These are phyloP conservation scores for Trematomus bernacchii DNA, from an alignment of 2,797 vertebrate genomes.

Conservation along the genomic window DNA sequence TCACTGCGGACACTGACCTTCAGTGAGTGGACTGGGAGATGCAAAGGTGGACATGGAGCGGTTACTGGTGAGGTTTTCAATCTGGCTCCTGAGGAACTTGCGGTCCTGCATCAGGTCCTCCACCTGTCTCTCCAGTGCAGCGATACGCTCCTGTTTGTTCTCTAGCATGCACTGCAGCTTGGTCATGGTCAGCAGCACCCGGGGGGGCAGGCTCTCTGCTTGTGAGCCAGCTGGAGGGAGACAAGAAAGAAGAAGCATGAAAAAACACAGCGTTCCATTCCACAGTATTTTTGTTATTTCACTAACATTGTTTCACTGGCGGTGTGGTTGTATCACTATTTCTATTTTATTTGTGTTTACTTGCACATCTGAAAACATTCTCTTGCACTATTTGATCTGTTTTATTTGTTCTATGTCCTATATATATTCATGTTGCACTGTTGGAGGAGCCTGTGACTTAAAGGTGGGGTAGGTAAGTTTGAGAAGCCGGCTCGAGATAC, in stretches of 20 bases:
- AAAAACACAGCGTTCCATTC: background rate
- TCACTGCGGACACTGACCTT: constrained; percentile 61
- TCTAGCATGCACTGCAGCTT: constrained; percentile 85
- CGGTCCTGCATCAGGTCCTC: constrained; percentile 85
- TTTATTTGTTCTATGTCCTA: too few species aligned
- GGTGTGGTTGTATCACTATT: background rate
- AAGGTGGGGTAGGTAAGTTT: too few species aligned
- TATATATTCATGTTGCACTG: too few species aligned
- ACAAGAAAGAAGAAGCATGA: background rate
- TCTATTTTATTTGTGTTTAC: too few species aligned
- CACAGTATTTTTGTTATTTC: too few species aligned
- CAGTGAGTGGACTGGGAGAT: constrained; percentile 45
- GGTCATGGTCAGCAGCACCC: constrained; percentile 81
- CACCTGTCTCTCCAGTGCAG: constrained; percentile 80
- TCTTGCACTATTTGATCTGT: too few species aligned
- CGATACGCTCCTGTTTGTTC: constrained; percentile 83
- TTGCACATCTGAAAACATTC: too few species aligned
- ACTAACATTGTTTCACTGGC: background rate
- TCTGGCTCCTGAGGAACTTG: constrained; percentile 84
- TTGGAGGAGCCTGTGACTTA: too few species aligned
- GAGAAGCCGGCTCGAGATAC: too few species aligned
- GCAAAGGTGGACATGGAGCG: constrained; percentile 65
- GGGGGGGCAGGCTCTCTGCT: constrained; percentile 72
- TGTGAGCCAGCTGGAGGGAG: constrained; percentile 57
- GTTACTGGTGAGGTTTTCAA: constrained; percentile 82